Evolutionary conservation across 2,888 invertebrate species (phyloP).

Genomic region (Lissonota sp.): DNA sequence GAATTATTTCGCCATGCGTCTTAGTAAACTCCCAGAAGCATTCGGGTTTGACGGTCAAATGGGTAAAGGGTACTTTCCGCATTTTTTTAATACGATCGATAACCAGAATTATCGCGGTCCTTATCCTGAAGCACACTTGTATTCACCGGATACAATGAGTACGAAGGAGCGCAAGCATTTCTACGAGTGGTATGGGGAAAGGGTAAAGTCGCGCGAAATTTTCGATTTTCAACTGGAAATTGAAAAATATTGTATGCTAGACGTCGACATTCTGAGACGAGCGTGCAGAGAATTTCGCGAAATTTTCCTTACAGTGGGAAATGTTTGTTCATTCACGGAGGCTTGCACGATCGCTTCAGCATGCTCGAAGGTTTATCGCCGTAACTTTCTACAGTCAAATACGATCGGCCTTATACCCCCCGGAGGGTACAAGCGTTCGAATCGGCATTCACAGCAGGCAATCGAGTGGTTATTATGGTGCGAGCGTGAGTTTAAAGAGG

Average conservation of each 20-base stretch:
- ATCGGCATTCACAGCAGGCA: too few relatives aligned
- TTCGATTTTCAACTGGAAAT: slow-evolving; percentile 74
- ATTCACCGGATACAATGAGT: slow-evolving; percentile 67
- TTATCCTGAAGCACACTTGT: slow-evolving; percentile 63
- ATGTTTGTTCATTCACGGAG: slow-evolving; percentile 72
- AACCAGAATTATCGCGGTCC: slow-evolving; percentile 68
- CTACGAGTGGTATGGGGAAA: slow-evolving; percentile 62
- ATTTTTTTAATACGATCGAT: slow-evolving; percentile 65
- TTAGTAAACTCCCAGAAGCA: slow-evolving; percentile 69
- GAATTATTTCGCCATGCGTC: slow-evolving; percentile 73
- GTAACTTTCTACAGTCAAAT: slow-evolving; percentile 22
- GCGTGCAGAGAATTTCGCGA: slow-evolving; percentile 72
- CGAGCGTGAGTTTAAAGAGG: too few relatives aligned
- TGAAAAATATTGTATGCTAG: slow-evolving; percentile 63
- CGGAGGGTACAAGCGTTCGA: too few relatives aligned
- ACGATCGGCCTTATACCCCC: slow-evolving; percentile 35
- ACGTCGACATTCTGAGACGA: slow-evolving; percentile 71
- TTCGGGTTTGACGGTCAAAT: slow-evolving; percentile 66
- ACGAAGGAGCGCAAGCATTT: slow-evolving; percentile 57
- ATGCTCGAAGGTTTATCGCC: slow-evolving; percentile 37
- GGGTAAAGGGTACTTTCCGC: slow-evolving; percentile 71
- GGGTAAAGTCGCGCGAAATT: slow-evolving; percentile 37
- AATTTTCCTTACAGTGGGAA: slow-evolving; percentile 63
- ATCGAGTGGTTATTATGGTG: too few relatives aligned
- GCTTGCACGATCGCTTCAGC: slow-evolving; percentile 53